Percentiles rank a stretch among this genome's conserved stretches.
These are phyloP conservation scores for Clitarchus hookeri DNA, from an alignment of 2,888 invertebrate species.

Conservation along the genomic window DNA sequence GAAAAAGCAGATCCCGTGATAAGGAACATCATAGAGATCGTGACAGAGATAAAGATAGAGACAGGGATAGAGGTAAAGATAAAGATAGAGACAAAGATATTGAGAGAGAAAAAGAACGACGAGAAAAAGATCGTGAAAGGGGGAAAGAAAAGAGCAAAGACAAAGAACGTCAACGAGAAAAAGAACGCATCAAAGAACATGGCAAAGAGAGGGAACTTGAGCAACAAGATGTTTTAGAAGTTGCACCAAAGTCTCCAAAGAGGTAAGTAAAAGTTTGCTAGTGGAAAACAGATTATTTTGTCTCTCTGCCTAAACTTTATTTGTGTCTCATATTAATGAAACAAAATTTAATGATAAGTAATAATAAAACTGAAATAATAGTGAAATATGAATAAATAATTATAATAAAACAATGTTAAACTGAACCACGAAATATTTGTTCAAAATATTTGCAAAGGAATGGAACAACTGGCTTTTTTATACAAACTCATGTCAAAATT, in stretches of 20 bases:
- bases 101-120: slow-evolving; percentile 46
- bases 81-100: slow-evolving; percentile 42
- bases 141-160: slow-evolving; percentile 34
- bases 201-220: slow-evolving; percentile 52
- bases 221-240: slow-evolving; percentile 10
- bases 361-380: too few species aligned
- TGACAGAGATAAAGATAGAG: slow-evolving; percentile 47
- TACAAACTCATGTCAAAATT: too few species aligned
- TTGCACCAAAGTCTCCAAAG: slow-evolving; percentile 43
- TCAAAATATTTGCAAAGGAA: too few species aligned
- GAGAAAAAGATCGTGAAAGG: slow-evolving; percentile 32
- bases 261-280: slow-evolving; percentile 30
- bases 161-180: slow-evolving; percentile 42
- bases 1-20: slow-evolving; percentile 36
- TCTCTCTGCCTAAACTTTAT: too few species aligned
- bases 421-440: too few species aligned
- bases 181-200: slow-evolving; percentile 46
- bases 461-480: too few species aligned
- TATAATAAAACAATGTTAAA: too few species aligned
- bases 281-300: too few species aligned
- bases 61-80: slow-evolving; percentile 47
- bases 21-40: slow-evolving; percentile 34
- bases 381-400: too few species aligned
- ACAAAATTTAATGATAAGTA: too few species aligned
- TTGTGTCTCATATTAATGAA: too few species aligned